Evolutionary conservation across 2,797 vertebrate species (phyloP).

Genomic region (Thunnus albacares): DNA sequence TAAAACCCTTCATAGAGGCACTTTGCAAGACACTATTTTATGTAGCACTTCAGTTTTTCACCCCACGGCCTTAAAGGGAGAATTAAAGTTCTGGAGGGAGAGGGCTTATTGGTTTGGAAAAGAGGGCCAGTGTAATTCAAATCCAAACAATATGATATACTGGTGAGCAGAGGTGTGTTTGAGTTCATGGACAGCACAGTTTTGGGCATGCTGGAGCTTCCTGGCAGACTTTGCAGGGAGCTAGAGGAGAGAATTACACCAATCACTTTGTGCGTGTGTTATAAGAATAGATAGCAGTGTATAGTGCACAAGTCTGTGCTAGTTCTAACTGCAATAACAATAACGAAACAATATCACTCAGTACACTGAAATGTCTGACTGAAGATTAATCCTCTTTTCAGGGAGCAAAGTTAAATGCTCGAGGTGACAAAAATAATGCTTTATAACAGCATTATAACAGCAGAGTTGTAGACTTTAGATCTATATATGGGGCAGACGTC

Average conservation of each 20-base stretch:
- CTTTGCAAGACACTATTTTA: too few species aligned
- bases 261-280: neutral
- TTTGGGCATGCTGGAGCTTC: slow-evolving; percentile 35
- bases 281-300: neutral
- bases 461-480: neutral
- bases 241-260: slow-evolving; percentile 9
- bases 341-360: neutral
- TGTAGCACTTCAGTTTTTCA: neutral
- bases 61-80: neutral
- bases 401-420: too few species aligned
- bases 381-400: neutral
- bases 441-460: neutral
- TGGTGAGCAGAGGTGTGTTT: slow-evolving; percentile 13
- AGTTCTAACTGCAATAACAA: neutral
- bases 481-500: too few species aligned
- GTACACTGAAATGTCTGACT: neutral
- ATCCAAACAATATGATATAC: slow-evolving; percentile 24
- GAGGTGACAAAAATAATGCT: too few species aligned
- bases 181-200: slow-evolving; percentile 10
- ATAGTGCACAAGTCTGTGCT: neutral
- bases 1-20: neutral
- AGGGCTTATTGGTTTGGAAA: neutral
- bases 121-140: neutral
- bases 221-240: neutral
- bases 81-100: too few species aligned